phyloP scores from a whole-genome alignment of 2,797 vertebrate species.

The Chaunax sp. region DNA sequence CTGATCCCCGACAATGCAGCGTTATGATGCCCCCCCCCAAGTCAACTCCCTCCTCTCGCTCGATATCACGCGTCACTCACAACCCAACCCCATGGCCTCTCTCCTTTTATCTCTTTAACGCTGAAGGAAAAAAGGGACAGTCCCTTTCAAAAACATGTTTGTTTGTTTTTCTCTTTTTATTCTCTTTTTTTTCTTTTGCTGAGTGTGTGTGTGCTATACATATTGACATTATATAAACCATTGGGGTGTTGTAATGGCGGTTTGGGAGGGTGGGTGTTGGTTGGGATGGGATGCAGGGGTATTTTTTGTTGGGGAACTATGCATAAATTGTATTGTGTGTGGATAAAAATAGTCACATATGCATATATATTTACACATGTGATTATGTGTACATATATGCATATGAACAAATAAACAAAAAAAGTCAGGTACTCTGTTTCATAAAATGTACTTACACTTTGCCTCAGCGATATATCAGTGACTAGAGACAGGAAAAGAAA shows the following conservation, averaged over 20 bases:
- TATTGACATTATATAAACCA: conserved; percentile 89
- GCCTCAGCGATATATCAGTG: conserved; percentile 92
- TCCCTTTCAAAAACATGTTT: conserved; percentile 74
- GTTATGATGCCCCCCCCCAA: conserved; percentile 46
- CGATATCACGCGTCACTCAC: conserved; percentile 66
- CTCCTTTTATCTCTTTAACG: conserved; percentile 69
- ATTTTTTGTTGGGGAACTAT: conserved; percentile 88
- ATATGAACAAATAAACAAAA: conserved; percentile 82
- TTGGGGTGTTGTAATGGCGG: conserved; percentile 72
- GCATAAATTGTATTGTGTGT: conserved; percentile 97
- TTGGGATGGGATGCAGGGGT: conserved; percentile 59
- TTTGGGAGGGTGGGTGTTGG: conserved; percentile 71
- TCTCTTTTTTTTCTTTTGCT: conserved; percentile 83
- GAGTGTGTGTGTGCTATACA: conserved; percentile 95
- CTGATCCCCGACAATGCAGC: conserved; percentile 52
- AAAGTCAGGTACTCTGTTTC: conserved; percentile 88
- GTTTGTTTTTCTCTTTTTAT: conserved; percentile 69
- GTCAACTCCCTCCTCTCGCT: conserved; percentile 62
- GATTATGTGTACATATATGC: conserved; percentile 84
- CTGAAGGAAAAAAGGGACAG: conserved; percentile 75
- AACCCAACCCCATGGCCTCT: conserved; percentile 65
- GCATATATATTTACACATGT: conserved; percentile 82
- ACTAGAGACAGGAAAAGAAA: conserved; percentile 70
- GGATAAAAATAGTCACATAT: conserved; percentile 84
- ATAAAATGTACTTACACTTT: conserved; percentile 94